Conservation (phyloP, 2,888 invertebrate genomes). For the Tiliacea citrago region DNA sequence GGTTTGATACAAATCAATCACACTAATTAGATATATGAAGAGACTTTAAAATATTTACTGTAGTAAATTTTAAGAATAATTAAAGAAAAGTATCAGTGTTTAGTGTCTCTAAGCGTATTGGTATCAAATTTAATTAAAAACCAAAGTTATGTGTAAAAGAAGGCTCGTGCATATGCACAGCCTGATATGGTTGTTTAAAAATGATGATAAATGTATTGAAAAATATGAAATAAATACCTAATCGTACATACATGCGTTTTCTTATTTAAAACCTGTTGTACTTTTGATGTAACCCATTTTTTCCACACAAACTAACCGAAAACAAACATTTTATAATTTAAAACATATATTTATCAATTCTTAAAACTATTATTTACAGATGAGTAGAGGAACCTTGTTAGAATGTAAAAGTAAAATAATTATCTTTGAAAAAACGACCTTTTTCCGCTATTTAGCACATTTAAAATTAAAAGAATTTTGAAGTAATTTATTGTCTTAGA, state of each 20-base stretch:
- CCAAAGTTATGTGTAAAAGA: conserved; percentile 73
- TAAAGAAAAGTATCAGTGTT: conserved; percentile 79
- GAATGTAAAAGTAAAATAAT: not conserved
- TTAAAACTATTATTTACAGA: conserved; percentile 52
- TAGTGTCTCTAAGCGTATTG: conserved; percentile 73
- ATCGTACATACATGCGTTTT: conserved; percentile 73
- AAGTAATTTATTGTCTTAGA: too few species aligned
- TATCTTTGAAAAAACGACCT: not conserved
- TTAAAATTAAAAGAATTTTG: not conserved
- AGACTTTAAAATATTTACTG: conserved; percentile 79
- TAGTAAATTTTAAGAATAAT: conserved; percentile 79
- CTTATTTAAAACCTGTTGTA: conserved; percentile 28
- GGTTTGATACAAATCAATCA: conserved; percentile 69
- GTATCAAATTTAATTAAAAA: conserved; percentile 69
- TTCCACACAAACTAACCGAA: not conserved
- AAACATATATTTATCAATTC: conserved; percentile 43
- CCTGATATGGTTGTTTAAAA: conserved; percentile 78
- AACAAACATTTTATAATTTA: conserved; percentile 1
- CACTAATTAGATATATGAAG: conserved; percentile 79
- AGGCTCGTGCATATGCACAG: conserved; percentile 62
- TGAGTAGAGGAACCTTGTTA: conserved; percentile 18
- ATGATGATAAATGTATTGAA: conserved; percentile 80
- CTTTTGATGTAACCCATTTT: not conserved
- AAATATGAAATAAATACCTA: conserved; percentile 83
- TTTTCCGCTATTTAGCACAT: not conserved